Base-by-base conservation (phyloP, 1,140 invertebrate species). In the Agrypnia vestita region DNA sequence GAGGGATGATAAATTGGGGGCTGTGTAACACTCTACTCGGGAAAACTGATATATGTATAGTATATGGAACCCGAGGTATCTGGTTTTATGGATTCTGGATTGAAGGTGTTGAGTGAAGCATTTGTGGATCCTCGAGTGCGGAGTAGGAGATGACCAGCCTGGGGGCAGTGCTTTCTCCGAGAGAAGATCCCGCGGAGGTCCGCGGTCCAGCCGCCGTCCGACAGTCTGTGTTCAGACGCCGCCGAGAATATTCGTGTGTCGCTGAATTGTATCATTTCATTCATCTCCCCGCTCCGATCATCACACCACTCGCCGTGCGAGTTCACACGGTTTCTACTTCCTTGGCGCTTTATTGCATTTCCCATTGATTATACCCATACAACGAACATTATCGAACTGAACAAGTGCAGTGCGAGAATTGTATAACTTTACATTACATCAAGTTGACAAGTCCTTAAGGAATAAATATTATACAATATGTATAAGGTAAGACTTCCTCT, bases 191-290 rank as follows among this genome's bases (percentile, higher is more conserved):
- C 25, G 21, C 59, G 59, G 8, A 35, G 17, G 43, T 19, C 15
- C 25, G 13, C 56, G 53, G 15, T 21, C 56, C 56, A 51, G 35
- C n/a, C 62, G 12, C 19, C 51, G 53, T 62, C 12, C 21, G 19
- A 44, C 64, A 78, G 76, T 78, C 76, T 78, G 62, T 71, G 55
- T 64, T 43, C 76, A 78, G 76, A 78, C 76, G 76, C 64, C 64
- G 76, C 13, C 19, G 43, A 69, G 62, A 51, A 10, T 11, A 69
- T 13, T 15, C 61, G 76, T 19, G 62, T 71, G 9, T 71, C 62
- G n/a, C 6, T n/a, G 25, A 35, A 35, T 35, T 35, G 53, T 56
- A 56, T 15, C 1, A 56, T 15, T 56, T 15, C 53, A 56, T 17
- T 15, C 10, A 56, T 7, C 17, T 7, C 21, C 43, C 64, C 64